phyloP scores from a whole-genome alignment of 2,113 vertebrate genomes.

The Phrynocephalus versicolor region DNA sequence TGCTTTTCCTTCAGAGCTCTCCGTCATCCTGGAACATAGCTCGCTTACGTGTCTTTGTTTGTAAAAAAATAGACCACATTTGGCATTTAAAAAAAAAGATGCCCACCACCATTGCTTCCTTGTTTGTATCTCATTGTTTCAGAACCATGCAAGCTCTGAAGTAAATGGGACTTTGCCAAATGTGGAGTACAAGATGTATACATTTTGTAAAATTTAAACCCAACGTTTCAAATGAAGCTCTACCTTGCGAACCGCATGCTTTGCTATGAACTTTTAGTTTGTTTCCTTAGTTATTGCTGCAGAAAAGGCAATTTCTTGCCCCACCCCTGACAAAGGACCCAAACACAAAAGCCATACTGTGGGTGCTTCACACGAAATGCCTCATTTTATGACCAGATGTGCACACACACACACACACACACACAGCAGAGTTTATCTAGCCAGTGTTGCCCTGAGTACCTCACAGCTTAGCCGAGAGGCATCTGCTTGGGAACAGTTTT shows the following conservation, averaged over 20 bases:
- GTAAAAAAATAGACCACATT: not conserved
- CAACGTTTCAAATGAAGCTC: conserved; percentile 42
- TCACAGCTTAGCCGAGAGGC: conserved; percentile 44
- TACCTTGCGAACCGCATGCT: conserved; percentile 51
- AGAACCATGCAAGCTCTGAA: not conserved
- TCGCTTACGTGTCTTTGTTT: not conserved
- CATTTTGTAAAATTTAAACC: conserved; percentile 30
- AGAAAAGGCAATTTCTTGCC: conserved; percentile 18
- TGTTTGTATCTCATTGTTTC: not conserved
- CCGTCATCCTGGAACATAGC: not conserved
- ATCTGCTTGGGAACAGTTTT: conserved; percentile 29
- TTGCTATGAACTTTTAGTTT: conserved; percentile 33
- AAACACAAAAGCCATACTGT: conserved; percentile 63
- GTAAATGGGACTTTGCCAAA: not conserved
- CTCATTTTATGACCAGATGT: conserved; percentile 37
- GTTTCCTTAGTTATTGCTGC: not conserved
- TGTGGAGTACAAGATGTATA: conserved; percentile 22
- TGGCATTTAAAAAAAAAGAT: not conserved
- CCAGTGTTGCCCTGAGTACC: conserved; percentile 49
- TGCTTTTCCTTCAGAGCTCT: conserved; percentile 56
- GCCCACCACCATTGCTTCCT: not conserved
- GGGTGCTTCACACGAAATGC: conserved; percentile 43
- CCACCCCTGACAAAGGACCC: conserved; percentile 38
- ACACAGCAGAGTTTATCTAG: conserved; percentile 56
- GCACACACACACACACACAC: conserved; percentile 34